These are phyloP conservation scores for Myrmecobius fasciatus DNA, from an alignment of 2,113 vertebrate species.

Conservation along the genomic window DNA sequence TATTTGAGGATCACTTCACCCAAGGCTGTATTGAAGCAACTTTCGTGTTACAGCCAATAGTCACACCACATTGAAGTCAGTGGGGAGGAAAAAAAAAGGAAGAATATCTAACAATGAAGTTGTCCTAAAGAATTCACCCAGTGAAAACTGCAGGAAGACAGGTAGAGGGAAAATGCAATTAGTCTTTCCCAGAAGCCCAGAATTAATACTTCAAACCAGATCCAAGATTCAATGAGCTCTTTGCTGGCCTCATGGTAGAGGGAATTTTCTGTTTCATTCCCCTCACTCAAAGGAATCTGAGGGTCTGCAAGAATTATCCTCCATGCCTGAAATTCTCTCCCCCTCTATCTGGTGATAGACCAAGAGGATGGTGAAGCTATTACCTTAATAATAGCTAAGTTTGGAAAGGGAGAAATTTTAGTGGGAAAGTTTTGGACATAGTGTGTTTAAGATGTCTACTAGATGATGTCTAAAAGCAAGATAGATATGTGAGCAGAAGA, in stretches of 20 bases:
- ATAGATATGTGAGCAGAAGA: background rate
- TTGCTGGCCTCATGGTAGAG: slow-evolving; percentile 67
- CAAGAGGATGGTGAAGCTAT: background rate
- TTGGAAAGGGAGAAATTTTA: background rate
- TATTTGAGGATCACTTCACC: slow-evolving; percentile 82
- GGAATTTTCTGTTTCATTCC: background rate
- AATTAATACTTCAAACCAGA: slow-evolving; percentile 75
- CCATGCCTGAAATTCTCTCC: background rate
- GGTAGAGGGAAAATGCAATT: slow-evolving; percentile 76
- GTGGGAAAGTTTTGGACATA: background rate
- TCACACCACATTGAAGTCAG: slow-evolving; percentile 67
- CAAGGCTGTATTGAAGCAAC: slow-evolving; percentile 73
- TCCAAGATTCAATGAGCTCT: slow-evolving; percentile 74
- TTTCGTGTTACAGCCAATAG: slow-evolving; percentile 70
- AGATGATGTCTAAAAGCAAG: background rate
- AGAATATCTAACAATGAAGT: slow-evolving; percentile 73
- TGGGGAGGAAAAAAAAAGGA: slow-evolving; percentile 48
- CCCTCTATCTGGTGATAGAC: background rate
- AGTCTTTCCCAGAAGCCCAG: slow-evolving; percentile 64
- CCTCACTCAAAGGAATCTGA: background rate
- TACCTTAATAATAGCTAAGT: background rate
- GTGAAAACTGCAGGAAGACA: slow-evolving; percentile 73
- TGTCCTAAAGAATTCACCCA: slow-evolving; percentile 75
- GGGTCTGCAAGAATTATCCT: background rate
- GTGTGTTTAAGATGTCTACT: background rate